phyloP scores from a whole-genome alignment of 2,797 vertebrate genomes.

The Menidia menidia region DNA sequence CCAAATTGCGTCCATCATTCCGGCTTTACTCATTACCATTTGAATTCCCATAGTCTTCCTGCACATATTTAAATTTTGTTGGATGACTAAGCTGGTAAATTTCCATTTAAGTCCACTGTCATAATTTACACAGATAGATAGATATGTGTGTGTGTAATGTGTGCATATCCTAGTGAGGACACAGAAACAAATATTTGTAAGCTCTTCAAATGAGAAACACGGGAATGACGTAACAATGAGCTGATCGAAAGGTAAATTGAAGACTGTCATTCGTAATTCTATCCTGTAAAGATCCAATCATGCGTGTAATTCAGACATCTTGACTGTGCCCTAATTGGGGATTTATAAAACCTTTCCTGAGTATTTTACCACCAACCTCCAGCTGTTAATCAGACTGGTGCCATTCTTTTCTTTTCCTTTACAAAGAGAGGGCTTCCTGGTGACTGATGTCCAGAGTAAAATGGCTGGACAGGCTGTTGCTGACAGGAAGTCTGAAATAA shows the following conservation, averaged over 20 bases:
- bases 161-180: background rate
- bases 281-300: too few relatives aligned
- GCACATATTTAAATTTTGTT: background rate
- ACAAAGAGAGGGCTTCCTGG: too few relatives aligned
- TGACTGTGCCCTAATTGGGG: background rate
- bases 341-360: background rate
- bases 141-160: background rate
- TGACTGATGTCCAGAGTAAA: too few relatives aligned
- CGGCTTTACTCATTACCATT: background rate
- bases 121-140: background rate
- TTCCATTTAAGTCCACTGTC: too few relatives aligned
- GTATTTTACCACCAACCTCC: background rate
- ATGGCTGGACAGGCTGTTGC: too few relatives aligned
- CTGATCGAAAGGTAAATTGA: too few relatives aligned
- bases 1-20: background rate
- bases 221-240: too few relatives aligned
- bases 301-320: background rate
- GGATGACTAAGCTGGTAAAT: too few relatives aligned
- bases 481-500: too few relatives aligned
- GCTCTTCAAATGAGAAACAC: background rate
- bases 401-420: too few relatives aligned
- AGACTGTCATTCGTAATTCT: too few relatives aligned
- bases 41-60: background rate
- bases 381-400: background rate
- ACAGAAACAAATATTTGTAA: too few relatives aligned